Evolutionary conservation across 1,140 invertebrate species (phyloP).

Genomic region (Thaumatotibia leucotreta): DNA sequence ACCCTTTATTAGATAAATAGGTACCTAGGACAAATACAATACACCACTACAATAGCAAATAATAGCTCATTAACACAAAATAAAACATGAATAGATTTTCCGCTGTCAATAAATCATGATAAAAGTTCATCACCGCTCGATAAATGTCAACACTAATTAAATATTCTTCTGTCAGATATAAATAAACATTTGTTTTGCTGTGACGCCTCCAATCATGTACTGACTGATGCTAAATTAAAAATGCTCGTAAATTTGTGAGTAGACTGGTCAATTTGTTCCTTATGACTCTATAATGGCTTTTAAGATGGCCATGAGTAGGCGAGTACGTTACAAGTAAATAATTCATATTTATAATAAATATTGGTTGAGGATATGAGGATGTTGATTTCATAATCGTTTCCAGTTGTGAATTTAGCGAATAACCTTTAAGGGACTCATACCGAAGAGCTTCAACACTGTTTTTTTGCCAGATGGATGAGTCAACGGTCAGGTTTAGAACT

Average conservation of each 20-base stretch:
- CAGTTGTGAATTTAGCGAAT: neutral
- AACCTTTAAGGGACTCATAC: too few relatives aligned
- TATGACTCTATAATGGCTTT: conserved; percentile 3
- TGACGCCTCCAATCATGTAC: neutral
- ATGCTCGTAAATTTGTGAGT: neutral
- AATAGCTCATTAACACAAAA: neutral
- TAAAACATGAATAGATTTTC: neutral
- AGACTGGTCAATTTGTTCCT: conserved; percentile 5
- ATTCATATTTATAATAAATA: neutral
- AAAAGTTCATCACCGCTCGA: neutral
- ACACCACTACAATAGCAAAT: neutral
- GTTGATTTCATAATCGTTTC: neutral
- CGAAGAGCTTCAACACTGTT: too few relatives aligned
- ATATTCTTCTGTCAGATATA: neutral
- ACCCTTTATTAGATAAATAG: too few relatives aligned
- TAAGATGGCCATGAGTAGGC: neutral
- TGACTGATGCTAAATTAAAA: neutral
- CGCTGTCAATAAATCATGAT: neutral
- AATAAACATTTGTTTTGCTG: neutral
- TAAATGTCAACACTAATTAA: conserved; percentile 4
- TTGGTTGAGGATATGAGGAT: neutral
- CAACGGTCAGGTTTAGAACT: too few relatives aligned
- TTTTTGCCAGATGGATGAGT: too few relatives aligned
- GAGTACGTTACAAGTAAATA: neutral
- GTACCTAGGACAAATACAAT: neutral